Base-by-base conservation (phyloP, 2,113 vertebrate species). In the Spermophilus dauricus region DNA sequence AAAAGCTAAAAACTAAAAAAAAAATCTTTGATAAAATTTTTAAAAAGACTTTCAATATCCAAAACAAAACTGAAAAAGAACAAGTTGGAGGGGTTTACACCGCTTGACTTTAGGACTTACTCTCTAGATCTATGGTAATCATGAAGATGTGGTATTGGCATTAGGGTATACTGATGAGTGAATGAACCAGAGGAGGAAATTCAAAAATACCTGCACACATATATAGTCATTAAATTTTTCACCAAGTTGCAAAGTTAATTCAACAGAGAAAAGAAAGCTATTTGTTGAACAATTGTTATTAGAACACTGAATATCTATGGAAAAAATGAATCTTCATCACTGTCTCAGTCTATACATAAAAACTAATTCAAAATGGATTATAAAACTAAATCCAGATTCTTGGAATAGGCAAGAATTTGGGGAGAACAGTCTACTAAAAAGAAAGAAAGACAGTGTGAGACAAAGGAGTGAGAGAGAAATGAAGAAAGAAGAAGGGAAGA, bases 31-130 rank as follows among this genome's bases (percentile, higher is more conserved):
- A 45, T 45, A 45, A 45, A 45, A 45, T 45, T 45, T 45, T 45
- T 45, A 45, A 95, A 84, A 58, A 7, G 30, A 89, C 34, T 34
- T 76, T 30, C 22, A 6, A 28, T 76, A n/a, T 69, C 45, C 70
- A 76, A 76, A 95, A 90, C 37, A 11, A 69, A 84, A 58, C 45
- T 75, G 69, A 17, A 83, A 56, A 89, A 84, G 37, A 76, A 95
- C 70, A 90, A 77, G 17, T 69, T 67, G 14, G n/a, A 58, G 24
- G 51, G n/a, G 48, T 24, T 95, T 85, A 90, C 3, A 48, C 39
- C 2, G 13, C 72, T 69, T 90, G 39, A 95, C 61, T 48, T 48
- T 1, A 90, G 26, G 30, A 90, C 30, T 67, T 85, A 76, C 20
- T 58, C 1, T 69, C 70, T 58, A 58, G 37, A 61, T 61, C 32